Percentiles rank a stretch among this genome's conserved stretches.
These are phyloP conservation scores for Clarias magur DNA, from an alignment of 2,113 vertebrate species.

Conservation along the genomic window DNA sequence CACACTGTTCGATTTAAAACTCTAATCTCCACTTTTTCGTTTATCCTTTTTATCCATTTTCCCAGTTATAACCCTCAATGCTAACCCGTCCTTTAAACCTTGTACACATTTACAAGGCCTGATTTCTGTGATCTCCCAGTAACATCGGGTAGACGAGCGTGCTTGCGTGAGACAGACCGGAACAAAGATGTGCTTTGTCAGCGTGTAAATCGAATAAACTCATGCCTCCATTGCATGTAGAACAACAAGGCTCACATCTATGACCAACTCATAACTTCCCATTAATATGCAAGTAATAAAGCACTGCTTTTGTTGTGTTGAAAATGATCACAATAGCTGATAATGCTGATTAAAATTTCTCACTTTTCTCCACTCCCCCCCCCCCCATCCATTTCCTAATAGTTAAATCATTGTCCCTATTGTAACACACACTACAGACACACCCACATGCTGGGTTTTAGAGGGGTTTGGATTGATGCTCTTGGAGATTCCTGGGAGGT, in stretches of 20 bases:
- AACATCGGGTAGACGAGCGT: too few species aligned
- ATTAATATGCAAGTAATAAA: background rate
- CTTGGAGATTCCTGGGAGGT: slow-evolving; percentile 16
- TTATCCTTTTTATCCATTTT: too few species aligned
- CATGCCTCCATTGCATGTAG: background rate
- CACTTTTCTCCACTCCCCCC: background rate
- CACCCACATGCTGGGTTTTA: slow-evolving; percentile 11
- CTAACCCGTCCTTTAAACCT: background rate
- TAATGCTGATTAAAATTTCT: background rate
- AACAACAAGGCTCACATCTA: background rate
- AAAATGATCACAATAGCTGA: background rate
- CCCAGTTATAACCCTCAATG: background rate
- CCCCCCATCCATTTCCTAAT: background rate
- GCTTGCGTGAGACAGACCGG: background rate
- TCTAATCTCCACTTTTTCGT: background rate
- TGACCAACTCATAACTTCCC: background rate
- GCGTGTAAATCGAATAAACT: background rate
- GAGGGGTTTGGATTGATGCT: slow-evolving; percentile 3
- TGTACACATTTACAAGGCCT: background rate
- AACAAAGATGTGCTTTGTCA: background rate
- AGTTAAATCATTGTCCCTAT: background rate
- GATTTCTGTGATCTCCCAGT: background rate
- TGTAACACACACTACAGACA: background rate
- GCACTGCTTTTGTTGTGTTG: background rate
- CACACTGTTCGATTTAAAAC: background rate